A percentile compares a stretch with the other conserved stretches of the same genome.
Evolutionary conservation across 2,113 vertebrate genomes (phyloP).

Genomic region (Variabilichromis moorii): DNA sequence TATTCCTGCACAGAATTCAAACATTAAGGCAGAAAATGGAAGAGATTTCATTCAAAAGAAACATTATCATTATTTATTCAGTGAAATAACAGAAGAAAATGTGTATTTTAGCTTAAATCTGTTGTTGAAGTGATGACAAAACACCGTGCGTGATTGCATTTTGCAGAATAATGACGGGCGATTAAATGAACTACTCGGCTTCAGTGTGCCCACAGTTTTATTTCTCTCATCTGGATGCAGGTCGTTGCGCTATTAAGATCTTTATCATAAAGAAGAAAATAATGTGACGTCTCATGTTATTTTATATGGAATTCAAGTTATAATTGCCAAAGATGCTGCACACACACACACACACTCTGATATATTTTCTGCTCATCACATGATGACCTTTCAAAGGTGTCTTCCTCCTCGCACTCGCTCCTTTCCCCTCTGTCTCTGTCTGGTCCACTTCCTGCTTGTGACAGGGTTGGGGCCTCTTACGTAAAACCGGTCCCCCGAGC

Average conservation of each 20-base stretch:
- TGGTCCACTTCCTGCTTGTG: slow-evolving; percentile 38
- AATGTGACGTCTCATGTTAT: not conserved
- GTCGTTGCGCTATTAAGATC: not conserved
- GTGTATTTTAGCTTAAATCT: not conserved
- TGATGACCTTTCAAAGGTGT: not conserved
- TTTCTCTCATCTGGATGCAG: not conserved
- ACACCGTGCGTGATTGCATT: not conserved
- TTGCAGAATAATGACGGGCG: not conserved
- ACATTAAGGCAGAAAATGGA: not conserved
- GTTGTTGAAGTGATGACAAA: not conserved
- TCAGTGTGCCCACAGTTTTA: not conserved
- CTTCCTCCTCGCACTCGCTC: not conserved
- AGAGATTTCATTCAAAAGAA: not conserved
- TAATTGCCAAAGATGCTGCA: not conserved
- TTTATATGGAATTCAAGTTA: not conserved
- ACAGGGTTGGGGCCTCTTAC: slow-evolving; percentile 40
- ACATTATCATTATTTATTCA: not conserved
- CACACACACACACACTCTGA: not conserved
- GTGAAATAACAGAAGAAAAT: not conserved
- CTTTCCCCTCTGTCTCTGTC: slow-evolving; percentile 11
- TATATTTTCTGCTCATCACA: not conserved
- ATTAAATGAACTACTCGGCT: not conserved
- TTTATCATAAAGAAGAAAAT: not conserved
- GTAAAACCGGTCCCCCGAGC: slow-evolving; percentile 49
- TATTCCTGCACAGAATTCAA: not conserved